Base-by-base conservation (phyloP, 2,797 vertebrate genomes). In the Toxotes lorentzi region DNA sequence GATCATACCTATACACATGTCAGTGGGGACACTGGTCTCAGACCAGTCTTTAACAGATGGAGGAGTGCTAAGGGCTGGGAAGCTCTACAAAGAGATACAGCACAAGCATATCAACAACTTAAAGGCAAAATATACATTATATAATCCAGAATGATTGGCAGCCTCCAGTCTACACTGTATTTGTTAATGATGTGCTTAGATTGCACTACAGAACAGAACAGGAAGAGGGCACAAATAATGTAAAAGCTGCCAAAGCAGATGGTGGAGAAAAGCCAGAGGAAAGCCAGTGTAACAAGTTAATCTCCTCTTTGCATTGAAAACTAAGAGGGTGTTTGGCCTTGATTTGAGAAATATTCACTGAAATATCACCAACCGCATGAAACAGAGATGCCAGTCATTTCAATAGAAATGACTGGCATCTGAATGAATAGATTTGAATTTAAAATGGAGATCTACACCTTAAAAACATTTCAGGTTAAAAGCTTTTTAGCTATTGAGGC, bases 21-120 rank as follows among this genome's bases (percentile, higher is more conserved):
- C 95, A 11, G 93, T 92, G 77, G 94, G 90, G 51, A 96, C 92
- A 3, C 81, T 90, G 74, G 88, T 93, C 13, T 87, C 91, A 61
- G 94, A 94, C 95, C 95, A 96, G 91, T 95, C 90, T 77, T 92
- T 95, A 48, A 94, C 93, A 45, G 85, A 65, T 0, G 95, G 95
- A 32, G 89, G 75, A 2, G 64, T 74, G 84, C 87, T 93, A 2
- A 96, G 88, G 4, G 92, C 85, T 0, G 94, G 94, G 56, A 95
- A 96, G 74, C 89, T 95, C 95, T 96, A 16, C 41, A 78, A 43
- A 75, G 17, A 70, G 7, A 82, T 0, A 24, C 14, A 70, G 16
- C 19, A 67, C 1, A 71, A 59, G 5, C 41, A 58, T 57, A 10
- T 48, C 1, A 23, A 47, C 27, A 60, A 5, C 35, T 38, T 35